Evolutionary conservation across 92 coral and sea anemone genomes (phyloP), one percentile per base, ranked within the genome.

Genomic region (Phenganax stokvisi): DNA sequence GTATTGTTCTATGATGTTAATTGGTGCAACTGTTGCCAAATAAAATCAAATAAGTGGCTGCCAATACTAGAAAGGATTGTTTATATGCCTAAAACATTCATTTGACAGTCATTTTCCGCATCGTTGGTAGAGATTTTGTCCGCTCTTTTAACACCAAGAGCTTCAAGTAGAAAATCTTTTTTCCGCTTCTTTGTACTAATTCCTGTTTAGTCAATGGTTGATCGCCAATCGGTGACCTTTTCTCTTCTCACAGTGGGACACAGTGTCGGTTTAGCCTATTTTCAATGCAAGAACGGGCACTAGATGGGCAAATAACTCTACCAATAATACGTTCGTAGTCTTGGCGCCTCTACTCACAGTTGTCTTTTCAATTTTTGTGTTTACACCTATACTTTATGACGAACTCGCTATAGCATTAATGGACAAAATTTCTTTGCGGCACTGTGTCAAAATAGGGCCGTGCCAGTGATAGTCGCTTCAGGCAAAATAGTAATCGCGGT

Each of bases 1-100:
- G 65, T 59, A 59, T 59, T 59, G 70, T 64, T 64, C 47, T n/a
- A 68, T 51, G 13, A 37, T 8, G 11, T 68, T 68, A 68, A 68
- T 68, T 68, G 73, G 17, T 30, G 13, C 9, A 68, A 37, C 54
- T 12, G 52, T 68, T 68, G 31, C n/a, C 31, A 6, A 28, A 64
- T 28, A 20, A 28, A 20, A 37, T 6, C 52, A 37, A 6, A 68
- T 53, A 68, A 68, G 73, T 68, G 73, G 73, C 73, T 68, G 52
- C 37, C 27, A n/a, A 11, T 17, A 64, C 12, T 64, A n/a, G 30
- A 64, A 64, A 64, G 17, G 47, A 37, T 37, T 37, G 47, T 37
- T 37, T 5, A 64, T 0, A 17, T 64, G 31, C 70, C 10, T n/a
- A 12, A 15, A 61, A 61, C 28, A 37, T 61, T 7, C 13, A 20